phyloP scores from a whole-genome alignment of 2,797 vertebrate genomes.

The Fistularia tabacaria region DNA sequence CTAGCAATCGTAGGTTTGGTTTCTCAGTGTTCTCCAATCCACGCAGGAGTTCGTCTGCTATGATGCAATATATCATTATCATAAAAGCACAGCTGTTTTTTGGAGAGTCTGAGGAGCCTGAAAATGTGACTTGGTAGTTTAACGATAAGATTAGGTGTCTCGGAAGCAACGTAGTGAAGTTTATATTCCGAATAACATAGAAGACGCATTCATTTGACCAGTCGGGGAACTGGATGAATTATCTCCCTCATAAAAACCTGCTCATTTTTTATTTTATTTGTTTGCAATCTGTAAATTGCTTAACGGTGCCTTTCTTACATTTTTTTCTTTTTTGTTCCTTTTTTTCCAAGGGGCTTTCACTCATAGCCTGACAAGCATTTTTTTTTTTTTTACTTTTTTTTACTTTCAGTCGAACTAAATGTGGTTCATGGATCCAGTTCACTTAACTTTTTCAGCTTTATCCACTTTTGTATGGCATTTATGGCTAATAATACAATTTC shows the following conservation, averaged over 20 bases:
- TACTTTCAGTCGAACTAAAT: slow-evolving; percentile 33
- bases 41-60: slow-evolving; percentile 19
- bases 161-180: slow-evolving; percentile 18
- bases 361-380: slow-evolving; percentile 20
- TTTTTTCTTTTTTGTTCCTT: slow-evolving; percentile 29
- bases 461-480: slow-evolving; percentile 44
- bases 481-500: slow-evolving; percentile 50
- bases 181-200: slow-evolving; percentile 1
- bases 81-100: slow-evolving; percentile 51
- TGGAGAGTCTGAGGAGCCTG: slow-evolving; percentile 53
- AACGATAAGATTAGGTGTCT: slow-evolving; percentile 17
- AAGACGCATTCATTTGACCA: slow-evolving; percentile 16
- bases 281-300: slow-evolving; percentile 70
- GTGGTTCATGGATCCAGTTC: slow-evolving; percentile 30
- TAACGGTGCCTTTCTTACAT: slow-evolving; percentile 84
- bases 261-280: slow-evolving; percentile 19
- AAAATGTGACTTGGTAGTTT: slow-evolving; percentile 64
- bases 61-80: slow-evolving; percentile 28
- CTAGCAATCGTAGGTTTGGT: slow-evolving; percentile 27
- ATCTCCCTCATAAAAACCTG: slow-evolving; percentile 17
- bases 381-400: slow-evolving; percentile 6
- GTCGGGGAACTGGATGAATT: slow-evolving; percentile 12
- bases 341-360: slow-evolving; percentile 23
- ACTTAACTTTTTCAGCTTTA: slow-evolving; percentile 27
- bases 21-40: slow-evolving; percentile 27